Evolutionary conservation across 2,888 invertebrate genomes (phyloP), one percentile per base, ranked within the genome.

Genomic region (Alitta virens): DNA sequence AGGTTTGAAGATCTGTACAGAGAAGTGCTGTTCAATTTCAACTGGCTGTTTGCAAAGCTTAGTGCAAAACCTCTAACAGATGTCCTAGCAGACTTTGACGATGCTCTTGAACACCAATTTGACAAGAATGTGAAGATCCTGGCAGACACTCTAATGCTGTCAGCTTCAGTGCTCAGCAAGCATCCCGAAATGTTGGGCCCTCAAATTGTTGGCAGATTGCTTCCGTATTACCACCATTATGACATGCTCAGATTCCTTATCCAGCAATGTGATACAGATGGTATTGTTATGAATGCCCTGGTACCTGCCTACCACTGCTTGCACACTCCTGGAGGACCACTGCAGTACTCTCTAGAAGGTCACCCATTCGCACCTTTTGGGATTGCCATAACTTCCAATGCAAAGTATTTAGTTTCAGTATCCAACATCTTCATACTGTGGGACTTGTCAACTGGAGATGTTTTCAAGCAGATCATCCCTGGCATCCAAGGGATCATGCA

Each of bases 301-400:
- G 86, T 96, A 70, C 97, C 98, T 0, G 87, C 92, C 0, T 95
- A 95, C 82, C 97, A 98, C 80, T 97, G 96, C 75, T 85, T 97
- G 66, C 97, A 98, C 78, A 97, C 98, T 1, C 98, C 98, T n/a
- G 98, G 98, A 51, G 98, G 98, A 1, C 98, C 98, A 0, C 84
- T 98, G 3, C 97, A 98, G 90, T 98, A 95, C 79, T 97, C 97
- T 0, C 83, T 98, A 51, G 98, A 98, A 84, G 98, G 97, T 0
- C 98, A 99, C 82, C 95, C 94, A 78, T 99, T 98, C 78, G 98
- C 97, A 0, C 81, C 80, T 1, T 82, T 81, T 56, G 82, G 81
- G 9, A 74, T 81, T 14, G 75, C 72, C 14, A 73, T 78, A n/a
- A 80, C 79, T 0, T 73, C 77, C 23, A 79, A 81, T 64, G 74